phyloP scores from a whole-genome alignment of 2,888 invertebrate genomes.

The Caenorhabditis plicata region DNA sequence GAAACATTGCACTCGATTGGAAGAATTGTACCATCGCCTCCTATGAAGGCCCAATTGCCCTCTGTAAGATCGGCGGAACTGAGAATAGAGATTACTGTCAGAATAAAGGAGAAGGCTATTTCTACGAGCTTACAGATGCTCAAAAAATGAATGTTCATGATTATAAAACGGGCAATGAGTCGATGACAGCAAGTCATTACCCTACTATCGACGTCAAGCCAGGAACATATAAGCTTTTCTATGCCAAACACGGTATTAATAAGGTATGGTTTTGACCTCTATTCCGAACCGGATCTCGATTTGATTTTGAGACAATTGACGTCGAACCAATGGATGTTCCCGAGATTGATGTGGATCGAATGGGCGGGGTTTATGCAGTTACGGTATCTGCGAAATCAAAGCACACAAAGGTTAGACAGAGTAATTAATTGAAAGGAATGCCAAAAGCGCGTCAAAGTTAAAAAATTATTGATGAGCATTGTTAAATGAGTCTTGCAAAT shows the following conservation, averaged over 20 bases:
- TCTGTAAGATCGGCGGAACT: slow-evolving; percentile 16
- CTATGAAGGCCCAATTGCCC: slow-evolving; percentile 5
- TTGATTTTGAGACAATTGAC: too few relatives aligned
- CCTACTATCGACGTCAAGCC: slow-evolving; percentile 16
- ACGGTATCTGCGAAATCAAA: slow-evolving; percentile 11
- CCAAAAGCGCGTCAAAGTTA: too few relatives aligned
- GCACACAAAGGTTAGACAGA: slow-evolving; percentile 5
- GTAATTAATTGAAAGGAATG: too few relatives aligned
- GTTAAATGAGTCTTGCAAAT: too few relatives aligned
- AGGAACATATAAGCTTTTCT: slow-evolving; percentile 19
- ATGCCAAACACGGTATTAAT: slow-evolving; percentile 5
- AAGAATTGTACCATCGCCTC: slow-evolving; percentile 5
- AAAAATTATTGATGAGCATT: too few relatives aligned
- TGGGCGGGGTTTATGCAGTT: slow-evolving; percentile 31
- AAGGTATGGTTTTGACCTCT: too few relatives aligned
- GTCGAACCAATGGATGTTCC: neutral
- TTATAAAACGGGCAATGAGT: slow-evolving; percentile 1
- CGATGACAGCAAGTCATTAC: slow-evolving; percentile 6
- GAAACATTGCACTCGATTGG: slow-evolving; percentile 20
- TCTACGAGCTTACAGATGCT: slow-evolving; percentile 6
- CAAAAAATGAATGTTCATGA: slow-evolving; percentile 5
- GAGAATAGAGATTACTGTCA: too few relatives aligned
- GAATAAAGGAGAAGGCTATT: too few relatives aligned
- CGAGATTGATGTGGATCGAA: slow-evolving; percentile 4
- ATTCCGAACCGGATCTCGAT: too few relatives aligned